phyloP scores from a whole-genome alignment of 1,140 invertebrate genomes.

The Brachionus calyciflorus region DNA sequence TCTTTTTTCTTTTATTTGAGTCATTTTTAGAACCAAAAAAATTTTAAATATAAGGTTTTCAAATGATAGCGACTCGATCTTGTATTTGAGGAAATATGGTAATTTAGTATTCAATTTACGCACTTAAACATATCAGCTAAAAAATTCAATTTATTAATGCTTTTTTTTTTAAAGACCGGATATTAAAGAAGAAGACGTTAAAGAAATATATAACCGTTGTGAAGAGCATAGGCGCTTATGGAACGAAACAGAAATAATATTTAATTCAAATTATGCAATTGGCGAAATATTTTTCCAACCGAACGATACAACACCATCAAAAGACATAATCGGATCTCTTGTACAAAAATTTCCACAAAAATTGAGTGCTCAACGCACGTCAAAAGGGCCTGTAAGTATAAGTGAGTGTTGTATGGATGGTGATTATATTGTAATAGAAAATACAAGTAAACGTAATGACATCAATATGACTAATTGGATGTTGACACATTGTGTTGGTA shows the following conservation, averaged over 20 bases:
- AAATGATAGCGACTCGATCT: too few relatives aligned
- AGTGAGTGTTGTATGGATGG: slow-evolving; percentile 62
- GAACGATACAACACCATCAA: neutral
- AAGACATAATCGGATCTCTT: slow-evolving; percentile 35
- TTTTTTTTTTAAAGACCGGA: slow-evolving; percentile 18
- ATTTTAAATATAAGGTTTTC: too few relatives aligned
- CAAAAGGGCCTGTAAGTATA: slow-evolving; percentile 62
- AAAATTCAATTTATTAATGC: too few relatives aligned
- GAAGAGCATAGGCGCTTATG: slow-evolving; percentile 41
- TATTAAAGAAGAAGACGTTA: slow-evolving; percentile 45
- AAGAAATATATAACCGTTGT: slow-evolving; percentile 39
- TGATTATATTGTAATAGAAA: slow-evolving; percentile 63
- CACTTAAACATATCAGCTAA: too few relatives aligned
- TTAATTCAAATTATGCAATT: slow-evolving; percentile 43
- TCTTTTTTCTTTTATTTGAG: too few relatives aligned
- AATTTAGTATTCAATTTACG: too few relatives aligned
- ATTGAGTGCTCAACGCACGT: slow-evolving; percentile 57
- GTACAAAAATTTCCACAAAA: slow-evolving; percentile 42
- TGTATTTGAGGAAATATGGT: too few relatives aligned
- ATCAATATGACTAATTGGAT: slow-evolving; percentile 42
- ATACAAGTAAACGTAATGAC: slow-evolving; percentile 55
- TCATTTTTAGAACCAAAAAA: too few relatives aligned
- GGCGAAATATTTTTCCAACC: slow-evolving; percentile 39
- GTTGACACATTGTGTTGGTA: slow-evolving; percentile 41
- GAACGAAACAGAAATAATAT: slow-evolving; percentile 45